Evolutionary conservation across 2,797 vertebrate species (phyloP), one percentile per base, ranked within the genome.

Genomic region (Triplophysa bombifrons): DNA sequence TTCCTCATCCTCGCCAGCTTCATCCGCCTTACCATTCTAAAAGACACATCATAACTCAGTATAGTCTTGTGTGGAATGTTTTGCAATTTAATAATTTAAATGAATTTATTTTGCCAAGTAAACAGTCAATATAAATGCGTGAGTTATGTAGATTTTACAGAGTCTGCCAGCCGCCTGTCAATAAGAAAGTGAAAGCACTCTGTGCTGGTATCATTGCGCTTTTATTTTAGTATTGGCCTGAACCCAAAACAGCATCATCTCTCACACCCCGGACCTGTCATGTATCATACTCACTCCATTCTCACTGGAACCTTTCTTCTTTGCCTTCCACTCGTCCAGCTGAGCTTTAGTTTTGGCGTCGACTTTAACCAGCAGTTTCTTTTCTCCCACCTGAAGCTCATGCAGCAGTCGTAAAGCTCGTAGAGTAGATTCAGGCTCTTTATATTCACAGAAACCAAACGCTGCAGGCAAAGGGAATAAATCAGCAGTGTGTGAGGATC

Each of bases 291-390:
- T 2, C 90, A 99, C 98, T 93, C 97, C 98, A 89, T 99, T 80
- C 48, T 72, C 60, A 34, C 70, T 98, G 73, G 95, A 89, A 72
- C 94, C 94, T 88, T 94, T 98, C 86, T 93, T 99, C 88, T 98
- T 98, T 82, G 97, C 97, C 90, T 99, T 99, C 97, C 97, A 99
- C 85, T 99, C 98, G 61, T 99, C 98, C 71, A 99, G 91, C 83
- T 99, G 98, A 82, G 97, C 96, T 91, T 99, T 99, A 80, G 98
- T 99, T 90, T 99, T 99, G 68, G 98, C 98, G 84, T 99, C 98
- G 85, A 99, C 98, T 93, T 99, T 99, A 78, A 99, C 98, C 51
- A 99, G 93, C 66, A 99, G 91, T 86, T 96, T 99, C 93, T 99
- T 99, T 88, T 98, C 98, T 87, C 97, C 98, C 74, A 99, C 96